Percentiles rank a stretch among this genome's conserved stretches.
phyloP scores from a whole-genome alignment of 2,113 vertebrate genomes.

The Steatornis caripensis region DNA sequence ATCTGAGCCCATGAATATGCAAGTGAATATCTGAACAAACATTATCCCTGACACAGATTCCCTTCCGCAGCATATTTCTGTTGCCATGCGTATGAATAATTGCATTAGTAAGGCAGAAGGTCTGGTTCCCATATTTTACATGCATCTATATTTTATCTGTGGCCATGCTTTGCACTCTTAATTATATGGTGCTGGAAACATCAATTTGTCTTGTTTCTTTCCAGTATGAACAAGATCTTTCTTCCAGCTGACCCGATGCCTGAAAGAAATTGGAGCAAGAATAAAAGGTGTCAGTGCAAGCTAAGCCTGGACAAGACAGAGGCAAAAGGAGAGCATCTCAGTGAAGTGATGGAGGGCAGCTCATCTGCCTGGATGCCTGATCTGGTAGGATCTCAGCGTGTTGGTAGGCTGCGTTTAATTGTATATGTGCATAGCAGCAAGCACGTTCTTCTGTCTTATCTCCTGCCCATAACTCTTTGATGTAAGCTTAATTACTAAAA shows the following conservation, averaged over 20 bases:
- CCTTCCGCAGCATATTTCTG: slow-evolving; percentile 33
- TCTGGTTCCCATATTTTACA: slow-evolving; percentile 28
- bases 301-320: not conserved
- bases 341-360: not conserved
- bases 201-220: slow-evolving; percentile 10
- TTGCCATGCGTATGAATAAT: slow-evolving; percentile 50
- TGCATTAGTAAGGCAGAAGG: slow-evolving; percentile 43
- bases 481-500: not conserved
- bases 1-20: slow-evolving; percentile 13
- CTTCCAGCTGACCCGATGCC: not conserved
- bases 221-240: not conserved
- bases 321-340: not conserved
- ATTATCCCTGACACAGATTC: slow-evolving; percentile 50
- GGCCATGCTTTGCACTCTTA: slow-evolving; percentile 6
- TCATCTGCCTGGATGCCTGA: not conserved
- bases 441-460: not conserved
- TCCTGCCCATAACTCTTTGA: not conserved
- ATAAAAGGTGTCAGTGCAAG: not conserved
- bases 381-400: not conserved
- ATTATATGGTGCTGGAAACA: slow-evolving; percentile 7
- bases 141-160: slow-evolving; percentile 43
- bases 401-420: not conserved
- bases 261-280: not conserved
- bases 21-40: slow-evolving; percentile 39
- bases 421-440: not conserved